These are phyloP conservation scores for Flabesymbios commensalis DNA, from an alignment of 2,888 invertebrate species.

Conservation along the genomic window DNA sequence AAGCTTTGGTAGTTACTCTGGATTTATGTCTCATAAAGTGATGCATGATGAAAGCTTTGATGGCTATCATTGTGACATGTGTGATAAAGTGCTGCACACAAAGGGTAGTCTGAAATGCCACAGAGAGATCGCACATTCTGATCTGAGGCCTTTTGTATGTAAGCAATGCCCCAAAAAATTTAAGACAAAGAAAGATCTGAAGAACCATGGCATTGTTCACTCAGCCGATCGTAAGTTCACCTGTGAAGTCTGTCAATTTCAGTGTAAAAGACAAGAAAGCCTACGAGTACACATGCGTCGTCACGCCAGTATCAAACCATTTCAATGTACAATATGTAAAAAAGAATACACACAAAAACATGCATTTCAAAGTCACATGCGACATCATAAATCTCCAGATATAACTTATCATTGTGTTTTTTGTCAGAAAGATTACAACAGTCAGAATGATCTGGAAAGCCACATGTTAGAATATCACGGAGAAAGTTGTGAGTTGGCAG, in stretches of 20 bases:
- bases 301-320: constrained; percentile 30
- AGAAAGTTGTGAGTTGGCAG: too few species aligned
- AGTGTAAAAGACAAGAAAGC: constrained; percentile 29
- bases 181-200: constrained; percentile 34
- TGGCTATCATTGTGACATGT: constrained; percentile 31
- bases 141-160: constrained; percentile 26
- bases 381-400: constrained; percentile 12
- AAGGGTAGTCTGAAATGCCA: constrained; percentile 33
- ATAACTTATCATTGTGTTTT: too few species aligned
- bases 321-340: constrained; percentile 27
- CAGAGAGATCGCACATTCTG: constrained; percentile 25
- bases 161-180: constrained; percentile 24
- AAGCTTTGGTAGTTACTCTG: constrained; percentile 37
- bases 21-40: constrained; percentile 39
- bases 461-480: too few species aligned
- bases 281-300: constrained; percentile 31
- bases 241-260: constrained; percentile 27
- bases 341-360: constrained; percentile 35
- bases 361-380: constrained; percentile 28
- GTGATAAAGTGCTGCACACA: constrained; percentile 29
- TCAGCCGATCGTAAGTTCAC: constrained; percentile 14
- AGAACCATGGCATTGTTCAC: constrained; percentile 31
- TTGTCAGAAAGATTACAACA: too few species aligned
- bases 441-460: too few species aligned
- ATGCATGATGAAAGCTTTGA: constrained; percentile 35